Base-by-base conservation (phyloP, 2,888 invertebrate genomes). In the Tachina fera region DNA sequence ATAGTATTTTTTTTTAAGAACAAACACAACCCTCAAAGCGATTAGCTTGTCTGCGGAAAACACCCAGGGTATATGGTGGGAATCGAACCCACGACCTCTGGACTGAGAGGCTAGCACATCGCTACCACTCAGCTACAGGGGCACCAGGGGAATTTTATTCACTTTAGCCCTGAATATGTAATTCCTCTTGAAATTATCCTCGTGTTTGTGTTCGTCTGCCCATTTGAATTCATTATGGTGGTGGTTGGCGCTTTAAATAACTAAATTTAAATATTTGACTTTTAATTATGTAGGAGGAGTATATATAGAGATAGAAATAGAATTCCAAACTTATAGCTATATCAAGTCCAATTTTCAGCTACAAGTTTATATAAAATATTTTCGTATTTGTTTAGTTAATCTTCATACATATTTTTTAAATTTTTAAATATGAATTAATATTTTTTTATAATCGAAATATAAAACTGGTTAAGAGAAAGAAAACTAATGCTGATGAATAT, bases 181-280 rank as follows among this genome's bases (percentile, higher is more conserved):
- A 31, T 31, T 31, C 6, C 31, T 31, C 31, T 31, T 31, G 6
- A 13, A 14, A 49, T 14, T 14, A 49, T 14, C 49, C 49, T 49
- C 49, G 49, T 61, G n/a, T 16, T 8, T 43, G 5, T 41, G 4
- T 43, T 11, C 16, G 11, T 61, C 41, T 13, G 10, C 22, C 11
- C 11, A 43, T 65, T 47, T 45, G 45, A 45, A 22, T 45, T 67
- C 53, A 63, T 71, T 53, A 63, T 65, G 72, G 63, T 65, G 72
- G 63, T 22, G 49, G 58, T 49, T 60, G 70, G n/a, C 5, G 19
- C 56, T 47, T 47, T 16, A 72, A 72, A 80, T 72, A 72, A 72
- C 72, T 80, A 72, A 72, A 72, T 80, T 80, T 78, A 49, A 70
- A 19, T 16, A 16, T 43, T 65, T 45, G 8, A 9, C 9, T 61